These are phyloP conservation scores for Diacarnus erythraeanus DNA, from an alignment of 37 sponge, comb jelly and placozoan genomes.

Conservation along the genomic window DNA sequence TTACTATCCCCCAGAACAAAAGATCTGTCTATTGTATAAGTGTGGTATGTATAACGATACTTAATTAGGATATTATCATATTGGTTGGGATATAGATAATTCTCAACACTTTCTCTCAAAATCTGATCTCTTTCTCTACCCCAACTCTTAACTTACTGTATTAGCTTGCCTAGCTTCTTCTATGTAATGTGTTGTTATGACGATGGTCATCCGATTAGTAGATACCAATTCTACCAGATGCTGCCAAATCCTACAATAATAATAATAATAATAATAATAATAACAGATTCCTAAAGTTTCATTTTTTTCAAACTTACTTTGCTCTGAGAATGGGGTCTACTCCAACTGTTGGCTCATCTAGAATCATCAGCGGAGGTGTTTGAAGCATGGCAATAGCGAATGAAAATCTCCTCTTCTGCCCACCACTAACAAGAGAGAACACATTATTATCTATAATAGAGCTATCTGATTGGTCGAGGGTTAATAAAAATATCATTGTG, in stretches of 20 bases:
- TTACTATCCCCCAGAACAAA: too few relatives aligned
- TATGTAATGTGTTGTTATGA: slow-evolving; percentile 92
- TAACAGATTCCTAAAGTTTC: neutral
- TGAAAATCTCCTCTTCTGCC: slow-evolving; percentile 82
- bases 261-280: neutral
- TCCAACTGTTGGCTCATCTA: slow-evolving; percentile 90
- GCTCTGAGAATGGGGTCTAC: slow-evolving; percentile 82
- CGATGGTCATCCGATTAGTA: slow-evolving; percentile 50
- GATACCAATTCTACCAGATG: neutral
- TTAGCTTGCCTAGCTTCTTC: slow-evolving; percentile 87
- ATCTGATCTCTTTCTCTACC: too few relatives aligned
- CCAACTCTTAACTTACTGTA: slow-evolving; percentile 46
- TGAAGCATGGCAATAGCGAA: slow-evolving; percentile 85
- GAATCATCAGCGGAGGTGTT: slow-evolving; percentile 73
- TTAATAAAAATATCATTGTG: too few relatives aligned
- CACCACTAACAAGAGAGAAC: slow-evolving; percentile 49
- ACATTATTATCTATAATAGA: neutral
- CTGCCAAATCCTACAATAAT: slow-evolving; percentile 6
- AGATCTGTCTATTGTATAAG: too few relatives aligned
- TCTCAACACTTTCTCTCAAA: too few relatives aligned
- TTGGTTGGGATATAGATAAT: too few relatives aligned
- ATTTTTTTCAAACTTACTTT: slow-evolving; percentile 42
- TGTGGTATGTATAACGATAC: too few relatives aligned
- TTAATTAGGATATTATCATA: too few relatives aligned
- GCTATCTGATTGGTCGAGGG: too few relatives aligned